phyloP scores from a whole-genome alignment of 2,888 invertebrate genomes.

The Matsumyia berberina region DNA sequence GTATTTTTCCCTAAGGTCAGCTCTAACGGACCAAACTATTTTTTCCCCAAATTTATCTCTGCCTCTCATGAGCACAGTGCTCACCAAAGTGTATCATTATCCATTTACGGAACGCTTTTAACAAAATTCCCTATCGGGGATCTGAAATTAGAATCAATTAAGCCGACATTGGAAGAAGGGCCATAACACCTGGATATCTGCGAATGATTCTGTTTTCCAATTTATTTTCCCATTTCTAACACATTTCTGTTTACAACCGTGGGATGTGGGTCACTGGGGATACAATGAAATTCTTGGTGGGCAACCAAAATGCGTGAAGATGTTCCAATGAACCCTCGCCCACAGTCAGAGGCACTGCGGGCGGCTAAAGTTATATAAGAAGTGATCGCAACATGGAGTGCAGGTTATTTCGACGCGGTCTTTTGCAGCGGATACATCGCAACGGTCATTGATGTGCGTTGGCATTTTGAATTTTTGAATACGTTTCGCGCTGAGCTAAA shows the following conservation, averaged over 20 bases:
- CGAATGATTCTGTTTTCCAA: conserved; percentile 20
- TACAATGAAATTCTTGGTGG: conserved; percentile 42
- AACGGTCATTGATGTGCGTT: neutral
- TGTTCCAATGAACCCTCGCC: conserved; percentile 60
- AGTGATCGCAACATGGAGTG: conserved; percentile 30
- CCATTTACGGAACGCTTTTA: conserved; percentile 13
- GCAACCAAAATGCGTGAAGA: conserved; percentile 50
- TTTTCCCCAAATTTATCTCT: conserved; percentile 34
- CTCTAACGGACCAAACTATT: conserved; percentile 37
- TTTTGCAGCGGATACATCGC: conserved; percentile 53
- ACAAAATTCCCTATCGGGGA: conserved; percentile 40
- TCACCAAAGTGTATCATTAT: conserved; percentile 34
- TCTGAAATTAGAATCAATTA: conserved; percentile 24
- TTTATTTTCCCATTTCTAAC: conserved; percentile 33
- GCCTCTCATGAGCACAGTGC: neutral
- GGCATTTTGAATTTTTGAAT: conserved; percentile 28
- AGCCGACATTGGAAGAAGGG: conserved; percentile 26
- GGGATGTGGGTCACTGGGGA: conserved; percentile 63
- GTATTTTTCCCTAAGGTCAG: conserved; percentile 42
- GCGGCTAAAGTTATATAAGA: conserved; percentile 66
- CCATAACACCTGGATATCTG: conserved; percentile 20
- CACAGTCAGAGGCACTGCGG: conserved; percentile 34
- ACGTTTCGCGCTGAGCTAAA: conserved; percentile 10
- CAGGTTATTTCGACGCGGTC: conserved; percentile 60
- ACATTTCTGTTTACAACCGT: conserved; percentile 39